These are phyloP conservation scores for Psilopsiagon aurifrons DNA, from an alignment of 2,113 vertebrate species.

Conservation along the genomic window DNA sequence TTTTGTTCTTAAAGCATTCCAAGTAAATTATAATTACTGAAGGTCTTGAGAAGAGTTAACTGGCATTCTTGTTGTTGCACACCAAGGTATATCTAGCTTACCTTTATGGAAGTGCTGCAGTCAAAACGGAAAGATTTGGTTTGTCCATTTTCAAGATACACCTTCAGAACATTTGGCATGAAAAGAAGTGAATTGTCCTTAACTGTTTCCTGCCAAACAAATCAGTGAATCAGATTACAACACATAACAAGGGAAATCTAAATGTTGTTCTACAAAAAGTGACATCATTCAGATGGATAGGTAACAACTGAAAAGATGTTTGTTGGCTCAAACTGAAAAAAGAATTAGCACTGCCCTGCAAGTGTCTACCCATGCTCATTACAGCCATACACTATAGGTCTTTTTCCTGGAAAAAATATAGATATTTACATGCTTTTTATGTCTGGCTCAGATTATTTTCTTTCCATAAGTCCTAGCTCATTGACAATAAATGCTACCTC, in stretches of 20 bases:
- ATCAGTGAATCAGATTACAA: constrained; percentile 40
- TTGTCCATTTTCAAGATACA: constrained; percentile 98
- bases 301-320: neutral
- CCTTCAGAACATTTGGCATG: constrained; percentile 99
- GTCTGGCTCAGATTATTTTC: neutral
- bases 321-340: neutral
- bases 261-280: neutral
- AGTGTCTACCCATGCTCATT: neutral
- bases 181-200: constrained; percentile 99
- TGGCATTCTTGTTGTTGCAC: neutral
- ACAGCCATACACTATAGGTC: neutral
- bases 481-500: neutral
- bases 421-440: neutral
- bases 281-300: neutral
- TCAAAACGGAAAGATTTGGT: constrained; percentile 99
- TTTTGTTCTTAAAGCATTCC: neutral
- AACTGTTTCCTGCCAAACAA: constrained; percentile 86
- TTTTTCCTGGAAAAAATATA: neutral
- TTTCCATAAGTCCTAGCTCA: neutral
- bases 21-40: neutral
- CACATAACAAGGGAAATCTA: neutral
- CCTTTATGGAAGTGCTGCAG: constrained; percentile 97
- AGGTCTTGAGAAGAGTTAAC: neutral
- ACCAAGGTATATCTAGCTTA: constrained; percentile 54
- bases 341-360: neutral